These are phyloP conservation scores for Danio tinwini DNA, from an alignment of 2,797 vertebrate genomes.

Conservation along the genomic window DNA sequence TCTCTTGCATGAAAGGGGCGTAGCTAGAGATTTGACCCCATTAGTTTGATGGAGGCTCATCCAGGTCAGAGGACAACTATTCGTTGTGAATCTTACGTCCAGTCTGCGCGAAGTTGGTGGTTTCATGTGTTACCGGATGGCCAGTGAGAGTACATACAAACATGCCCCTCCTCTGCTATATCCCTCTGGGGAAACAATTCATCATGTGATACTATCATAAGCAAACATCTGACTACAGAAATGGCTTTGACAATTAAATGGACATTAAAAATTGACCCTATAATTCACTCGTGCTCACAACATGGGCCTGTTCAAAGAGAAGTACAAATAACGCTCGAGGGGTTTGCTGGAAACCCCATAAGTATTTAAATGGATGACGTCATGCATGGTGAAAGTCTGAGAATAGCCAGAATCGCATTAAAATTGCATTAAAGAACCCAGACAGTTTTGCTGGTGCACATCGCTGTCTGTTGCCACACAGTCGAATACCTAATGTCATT, in stretches of 20 bases:
- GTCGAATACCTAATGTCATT: slow-evolving; percentile 37
- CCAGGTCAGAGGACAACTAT: slow-evolving; percentile 65
- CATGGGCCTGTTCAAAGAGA: slow-evolving; percentile 10
- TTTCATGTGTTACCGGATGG: slow-evolving; percentile 71
- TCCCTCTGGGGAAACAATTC: slow-evolving; percentile 63
- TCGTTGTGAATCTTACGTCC: slow-evolving; percentile 58
- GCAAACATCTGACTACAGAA: slow-evolving; percentile 50
- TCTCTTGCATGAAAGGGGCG: slow-evolving; percentile 41
- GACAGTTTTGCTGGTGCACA: slow-evolving; percentile 39
- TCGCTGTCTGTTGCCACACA: slow-evolving; percentile 20
- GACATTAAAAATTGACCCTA: slow-evolving; percentile 50
- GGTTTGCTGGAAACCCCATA: slow-evolving; percentile 44
- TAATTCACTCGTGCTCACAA: slow-evolving; percentile 24
- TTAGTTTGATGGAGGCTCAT: slow-evolving; percentile 52
- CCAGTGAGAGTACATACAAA: slow-evolving; percentile 64
- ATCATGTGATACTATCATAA: slow-evolving; percentile 64
- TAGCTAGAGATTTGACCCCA: slow-evolving; percentile 22
- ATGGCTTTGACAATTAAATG: slow-evolving; percentile 56
- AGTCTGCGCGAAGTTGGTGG: slow-evolving; percentile 50
- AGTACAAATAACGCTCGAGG: slow-evolving; percentile 48
- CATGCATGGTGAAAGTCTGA: slow-evolving; percentile 43
- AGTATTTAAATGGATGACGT: slow-evolving; percentile 58
- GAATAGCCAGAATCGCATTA: slow-evolving; percentile 55
- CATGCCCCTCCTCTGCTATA: slow-evolving; percentile 65
- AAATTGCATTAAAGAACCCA: slow-evolving; percentile 56